Conservation (phyloP, 2,797 vertebrate species). For the Coilia nasus region DNA sequence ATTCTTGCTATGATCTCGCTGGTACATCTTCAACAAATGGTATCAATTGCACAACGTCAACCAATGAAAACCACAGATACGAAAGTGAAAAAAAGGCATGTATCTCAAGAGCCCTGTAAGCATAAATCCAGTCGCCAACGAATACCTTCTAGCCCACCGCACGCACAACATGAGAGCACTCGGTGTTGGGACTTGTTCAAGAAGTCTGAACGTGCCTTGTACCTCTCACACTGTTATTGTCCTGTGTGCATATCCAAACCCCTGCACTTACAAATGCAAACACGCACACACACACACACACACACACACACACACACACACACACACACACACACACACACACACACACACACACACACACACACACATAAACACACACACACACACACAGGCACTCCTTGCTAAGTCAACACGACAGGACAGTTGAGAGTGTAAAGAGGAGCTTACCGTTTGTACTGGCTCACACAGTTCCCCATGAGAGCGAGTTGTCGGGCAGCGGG, state of each 20-base stretch:
- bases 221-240: constrained; percentile 45
- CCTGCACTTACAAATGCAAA: constrained; percentile 21
- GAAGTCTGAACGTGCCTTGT: constrained; percentile 42
- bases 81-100: not conserved
- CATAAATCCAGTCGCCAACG: not conserved
- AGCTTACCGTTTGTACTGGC: constrained; percentile 90
- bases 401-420: constrained; percentile 54
- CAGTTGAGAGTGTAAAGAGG: constrained; percentile 34
- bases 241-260: not conserved
- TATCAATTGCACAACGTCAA: not conserved
- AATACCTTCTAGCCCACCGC: not conserved
- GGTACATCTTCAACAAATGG: not conserved
- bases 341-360: constrained; percentile 46
- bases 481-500: constrained; percentile 60
- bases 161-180: constrained; percentile 33
- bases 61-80: not conserved
- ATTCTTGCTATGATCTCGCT: not conserved
- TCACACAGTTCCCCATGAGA: constrained; percentile 93
- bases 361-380: constrained; percentile 49
- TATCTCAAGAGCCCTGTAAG: not conserved
- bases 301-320: constrained; percentile 48
- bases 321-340: constrained; percentile 39
- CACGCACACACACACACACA: constrained; percentile 38
- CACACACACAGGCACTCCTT: constrained; percentile 54
- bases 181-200: constrained; percentile 74